Evolutionary conservation across 2,888 invertebrate genomes (phyloP).

Genomic region (Ernsta delagoae): DNA sequence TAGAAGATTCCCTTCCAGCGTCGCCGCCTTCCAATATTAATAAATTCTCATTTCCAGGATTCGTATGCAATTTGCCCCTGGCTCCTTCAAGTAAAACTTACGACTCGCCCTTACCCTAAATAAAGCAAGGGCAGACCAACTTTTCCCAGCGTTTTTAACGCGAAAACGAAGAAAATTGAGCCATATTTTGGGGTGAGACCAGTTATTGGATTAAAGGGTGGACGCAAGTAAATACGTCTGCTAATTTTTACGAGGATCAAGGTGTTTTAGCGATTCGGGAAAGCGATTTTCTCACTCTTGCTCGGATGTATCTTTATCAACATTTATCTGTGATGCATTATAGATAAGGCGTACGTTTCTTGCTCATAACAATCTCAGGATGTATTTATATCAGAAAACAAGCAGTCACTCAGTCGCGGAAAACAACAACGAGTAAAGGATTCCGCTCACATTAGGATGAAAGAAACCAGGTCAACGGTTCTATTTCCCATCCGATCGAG

Average conservation of each 20-base stretch:
- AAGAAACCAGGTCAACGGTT: conserved; percentile 43
- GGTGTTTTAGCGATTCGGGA: conserved; percentile 2
- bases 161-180: conserved; percentile 60
- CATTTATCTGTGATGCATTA: background rate
- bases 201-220: conserved; percentile 51
- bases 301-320: background rate
- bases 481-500: conserved; percentile 45
- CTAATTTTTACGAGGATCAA: conserved; percentile 19
- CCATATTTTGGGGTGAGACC: conserved; percentile 55
- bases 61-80: conserved; percentile 79
- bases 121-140: conserved; percentile 59
- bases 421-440: conserved; percentile 31
- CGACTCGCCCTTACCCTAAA: conserved; percentile 72
- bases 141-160: conserved; percentile 60
- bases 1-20: conserved; percentile 54
- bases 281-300: background rate
- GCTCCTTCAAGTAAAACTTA: conserved; percentile 74
- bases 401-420: conserved; percentile 31
- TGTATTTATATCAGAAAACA: conserved; percentile 32
- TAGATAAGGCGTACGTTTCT: background rate
- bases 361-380: conserved; percentile 26
- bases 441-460: conserved; percentile 37
- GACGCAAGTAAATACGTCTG: conserved; percentile 22
- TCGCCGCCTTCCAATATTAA: conserved; percentile 78
- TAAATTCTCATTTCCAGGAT: conserved; percentile 82